Conservation (phyloP, 2,888 invertebrate species). For the Mythimna vitellina region DNA sequence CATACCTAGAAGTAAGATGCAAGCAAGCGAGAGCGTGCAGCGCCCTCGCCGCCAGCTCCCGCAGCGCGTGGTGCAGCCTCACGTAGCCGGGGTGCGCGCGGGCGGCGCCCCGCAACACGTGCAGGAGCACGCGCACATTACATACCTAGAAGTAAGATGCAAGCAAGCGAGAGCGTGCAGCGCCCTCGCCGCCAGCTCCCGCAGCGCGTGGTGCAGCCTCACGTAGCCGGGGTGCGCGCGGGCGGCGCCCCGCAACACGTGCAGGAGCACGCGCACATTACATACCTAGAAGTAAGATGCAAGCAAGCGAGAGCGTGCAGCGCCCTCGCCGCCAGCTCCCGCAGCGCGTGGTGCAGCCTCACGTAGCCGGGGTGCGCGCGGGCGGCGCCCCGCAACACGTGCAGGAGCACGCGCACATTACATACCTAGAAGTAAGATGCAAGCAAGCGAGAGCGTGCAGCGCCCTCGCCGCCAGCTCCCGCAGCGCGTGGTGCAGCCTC, state of each 20-base stretch:
- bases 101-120: slow-evolving; percentile 59
- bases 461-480: slow-evolving; percentile 62
- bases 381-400: slow-evolving; percentile 59
- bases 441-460: slow-evolving; percentile 72
- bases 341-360: slow-evolving; percentile 65
- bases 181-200: slow-evolving; percentile 62
- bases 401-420: slow-evolving; percentile 70
- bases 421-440: slow-evolving; percentile 64
- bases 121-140: slow-evolving; percentile 70
- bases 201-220: slow-evolving; percentile 65
- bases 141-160: slow-evolving; percentile 64
- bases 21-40: slow-evolving; percentile 72
- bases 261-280: slow-evolving; percentile 70
- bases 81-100: slow-evolving; percentile 66
- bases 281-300: slow-evolving; percentile 64
- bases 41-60: slow-evolving; percentile 62
- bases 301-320: slow-evolving; percentile 72
- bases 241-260: slow-evolving; percentile 59
- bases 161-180: slow-evolving; percentile 72
- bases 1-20: slow-evolving; percentile 64
- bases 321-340: slow-evolving; percentile 62
- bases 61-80: slow-evolving; percentile 65
- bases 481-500: slow-evolving; percentile 65
- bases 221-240: slow-evolving; percentile 66
- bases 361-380: slow-evolving; percentile 66